phyloP scores from a whole-genome alignment of 2,113 vertebrate genomes.

The Chauna torquata region DNA sequence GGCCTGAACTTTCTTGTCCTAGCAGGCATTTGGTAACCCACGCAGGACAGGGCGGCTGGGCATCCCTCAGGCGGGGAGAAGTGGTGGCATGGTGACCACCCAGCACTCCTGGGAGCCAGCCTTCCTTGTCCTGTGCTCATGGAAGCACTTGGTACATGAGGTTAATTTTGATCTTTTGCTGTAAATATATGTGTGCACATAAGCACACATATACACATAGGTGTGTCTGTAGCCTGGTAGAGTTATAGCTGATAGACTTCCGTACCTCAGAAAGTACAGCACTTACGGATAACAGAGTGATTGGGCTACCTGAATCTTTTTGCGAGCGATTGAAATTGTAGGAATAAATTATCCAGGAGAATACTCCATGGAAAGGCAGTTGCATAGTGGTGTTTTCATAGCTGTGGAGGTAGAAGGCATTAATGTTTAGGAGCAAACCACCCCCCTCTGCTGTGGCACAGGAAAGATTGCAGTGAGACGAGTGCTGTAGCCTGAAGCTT shows the following conservation, averaged over 20 bases:
- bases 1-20: no score
- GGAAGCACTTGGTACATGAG: not conserved
- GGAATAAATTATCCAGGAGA: not conserved
- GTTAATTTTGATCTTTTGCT: no score
- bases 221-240: not conserved
- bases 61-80: fast-evolving
- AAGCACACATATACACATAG: fast-evolving
- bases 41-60: not conserved
- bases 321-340: fast-evolving
- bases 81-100: not conserved
- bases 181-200: no score
- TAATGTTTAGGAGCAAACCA: not conserved
- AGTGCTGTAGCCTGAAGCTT: not conserved
- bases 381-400: not conserved
- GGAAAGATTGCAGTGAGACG: not conserved
- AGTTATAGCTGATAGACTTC: no score
- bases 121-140: not conserved
- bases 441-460: not conserved
- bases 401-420: not conserved
- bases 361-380: fast-evolving
- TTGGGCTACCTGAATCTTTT: no score
- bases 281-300: fast-evolving
- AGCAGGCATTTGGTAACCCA: fast-evolving
- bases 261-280: not conserved
- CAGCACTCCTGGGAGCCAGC: not conserved